Conservation (phyloP, 2,797 vertebrate genomes). For the Heterohyrax brucei region DNA sequence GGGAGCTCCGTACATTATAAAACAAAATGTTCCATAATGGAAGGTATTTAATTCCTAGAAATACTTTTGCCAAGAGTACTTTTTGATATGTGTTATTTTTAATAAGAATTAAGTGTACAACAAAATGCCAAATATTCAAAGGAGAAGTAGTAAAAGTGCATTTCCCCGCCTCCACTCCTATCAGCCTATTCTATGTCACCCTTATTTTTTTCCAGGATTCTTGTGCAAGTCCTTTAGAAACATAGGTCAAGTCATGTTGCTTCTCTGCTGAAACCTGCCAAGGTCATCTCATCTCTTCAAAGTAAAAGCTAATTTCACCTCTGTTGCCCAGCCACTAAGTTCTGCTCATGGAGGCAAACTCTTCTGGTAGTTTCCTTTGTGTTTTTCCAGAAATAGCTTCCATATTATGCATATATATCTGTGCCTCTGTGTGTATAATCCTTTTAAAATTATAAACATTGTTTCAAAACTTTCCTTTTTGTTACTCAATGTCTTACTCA, state of each 20-base stretch:
- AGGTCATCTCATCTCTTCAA: conserved; percentile 13
- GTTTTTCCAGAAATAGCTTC: conserved; percentile 38
- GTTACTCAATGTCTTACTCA: neutral
- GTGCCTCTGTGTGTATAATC: neutral
- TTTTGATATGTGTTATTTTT: neutral
- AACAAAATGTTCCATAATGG: neutral
- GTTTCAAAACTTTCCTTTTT: conserved; percentile 25
- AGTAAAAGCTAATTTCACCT: neutral
- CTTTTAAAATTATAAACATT: neutral
- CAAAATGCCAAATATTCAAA: conserved; percentile 44
- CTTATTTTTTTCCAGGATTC: neutral
- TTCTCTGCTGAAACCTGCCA: conserved; percentile 14
- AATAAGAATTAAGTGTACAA: conserved; percentile 14
- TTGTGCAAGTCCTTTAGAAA: conserved; percentile 37
- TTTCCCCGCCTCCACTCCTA: neutral
- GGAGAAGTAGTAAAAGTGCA: conserved; percentile 13
- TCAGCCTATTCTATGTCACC: neutral
- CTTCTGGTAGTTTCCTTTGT: neutral
- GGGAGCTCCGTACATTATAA: conserved; percentile 25
- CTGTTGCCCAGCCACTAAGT: neutral
- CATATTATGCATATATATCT: neutral
- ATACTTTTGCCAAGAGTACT: conserved; percentile 24
- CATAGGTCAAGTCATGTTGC: neutral
- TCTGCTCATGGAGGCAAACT: neutral
- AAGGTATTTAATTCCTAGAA: conserved; percentile 53